A percentile compares a stretch with the other conserved stretches of the same genome.
phyloP scores from a whole-genome alignment of 2,113 vertebrate species.

The Columba janthina region DNA sequence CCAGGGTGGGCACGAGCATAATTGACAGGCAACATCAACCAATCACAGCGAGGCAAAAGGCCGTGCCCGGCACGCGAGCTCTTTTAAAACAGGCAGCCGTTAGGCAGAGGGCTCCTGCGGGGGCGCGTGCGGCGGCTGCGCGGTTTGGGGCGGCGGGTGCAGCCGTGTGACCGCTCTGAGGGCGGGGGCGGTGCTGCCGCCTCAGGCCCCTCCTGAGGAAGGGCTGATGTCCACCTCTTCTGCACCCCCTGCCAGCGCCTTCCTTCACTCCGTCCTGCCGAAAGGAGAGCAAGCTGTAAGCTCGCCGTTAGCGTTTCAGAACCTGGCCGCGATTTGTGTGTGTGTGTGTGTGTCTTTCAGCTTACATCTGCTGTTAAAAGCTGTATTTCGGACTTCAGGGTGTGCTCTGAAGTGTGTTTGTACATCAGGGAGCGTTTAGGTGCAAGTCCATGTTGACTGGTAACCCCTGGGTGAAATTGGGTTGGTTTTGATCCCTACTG shows the following conservation, averaged over 20 bases:
- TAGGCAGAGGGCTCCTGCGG: rapidly evolving
- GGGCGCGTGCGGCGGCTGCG: neutral
- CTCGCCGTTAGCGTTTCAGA: rapidly evolving
- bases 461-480: rapidly evolving
- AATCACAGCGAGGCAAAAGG: neutral
- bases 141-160: rapidly evolving
- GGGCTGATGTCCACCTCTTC: rapidly evolving
- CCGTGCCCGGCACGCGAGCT: neutral
- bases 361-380: rapidly evolving
- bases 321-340: rapidly evolving
- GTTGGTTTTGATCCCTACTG: rapidly evolving
- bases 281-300: rapidly evolving
- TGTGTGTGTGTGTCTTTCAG: rapidly evolving
- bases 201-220: rapidly evolving
- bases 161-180: rapidly evolving
- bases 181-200: rapidly evolving
- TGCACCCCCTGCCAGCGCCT: too few species aligned
- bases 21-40: rapidly evolving
- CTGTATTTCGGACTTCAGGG: rapidly evolving
- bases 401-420: rapidly evolving
- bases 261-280: rapidly evolving
- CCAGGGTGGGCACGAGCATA: neutral
- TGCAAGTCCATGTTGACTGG: rapidly evolving
- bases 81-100: neutral
- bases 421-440: rapidly evolving